phyloP scores from a whole-genome alignment of 2,888 invertebrate species.

The Phortica magna region DNA sequence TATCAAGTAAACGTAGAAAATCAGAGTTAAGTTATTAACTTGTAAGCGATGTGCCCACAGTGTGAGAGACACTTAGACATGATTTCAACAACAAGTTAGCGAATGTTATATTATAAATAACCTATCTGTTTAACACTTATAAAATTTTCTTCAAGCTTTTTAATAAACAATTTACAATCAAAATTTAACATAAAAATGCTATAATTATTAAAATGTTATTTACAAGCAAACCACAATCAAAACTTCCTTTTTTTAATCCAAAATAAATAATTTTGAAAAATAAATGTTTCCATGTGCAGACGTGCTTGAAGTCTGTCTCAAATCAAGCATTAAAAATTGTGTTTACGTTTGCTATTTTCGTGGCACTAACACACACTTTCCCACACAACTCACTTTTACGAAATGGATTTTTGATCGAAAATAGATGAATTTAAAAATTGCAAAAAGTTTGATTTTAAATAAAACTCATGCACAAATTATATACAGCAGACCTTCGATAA shows the following conservation, averaged over 20 bases:
- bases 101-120: too few relatives aligned
- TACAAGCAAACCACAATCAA: background rate
- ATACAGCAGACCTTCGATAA: background rate
- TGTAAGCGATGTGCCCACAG: too few relatives aligned
- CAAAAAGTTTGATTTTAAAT: background rate
- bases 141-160: too few relatives aligned
- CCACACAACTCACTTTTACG: background rate
- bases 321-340: constrained; percentile 19
- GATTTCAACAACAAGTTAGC: background rate
- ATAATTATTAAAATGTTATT: background rate
- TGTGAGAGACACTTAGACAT: background rate
- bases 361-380: background rate
- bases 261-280: background rate
- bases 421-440: constrained; percentile 11
- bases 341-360: background rate
- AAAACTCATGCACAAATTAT: background rate
- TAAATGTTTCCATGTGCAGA: constrained; percentile 51
- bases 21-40: too few relatives aligned
- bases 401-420: background rate
- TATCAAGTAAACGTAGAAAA: too few relatives aligned
- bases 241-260: background rate
- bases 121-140: background rate
- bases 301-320: constrained; percentile 54
- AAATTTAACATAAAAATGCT: too few relatives aligned
- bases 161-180: too few relatives aligned